phyloP scores from a whole-genome alignment of 2,888 invertebrate species.

The Eupithecia abbreviata region DNA sequence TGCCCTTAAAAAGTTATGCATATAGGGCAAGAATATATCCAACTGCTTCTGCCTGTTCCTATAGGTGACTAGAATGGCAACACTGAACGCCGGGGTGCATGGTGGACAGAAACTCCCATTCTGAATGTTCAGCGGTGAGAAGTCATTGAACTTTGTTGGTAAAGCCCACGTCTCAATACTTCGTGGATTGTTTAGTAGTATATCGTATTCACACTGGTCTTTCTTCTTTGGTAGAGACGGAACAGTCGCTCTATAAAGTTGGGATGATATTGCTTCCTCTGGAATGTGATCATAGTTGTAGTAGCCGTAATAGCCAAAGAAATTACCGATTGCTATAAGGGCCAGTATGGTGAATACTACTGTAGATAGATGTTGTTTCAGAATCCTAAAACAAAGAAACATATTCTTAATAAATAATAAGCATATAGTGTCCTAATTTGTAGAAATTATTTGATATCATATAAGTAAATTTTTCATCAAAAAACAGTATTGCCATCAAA shows the following conservation, averaged over 20 bases:
- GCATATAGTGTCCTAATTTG: not conserved
- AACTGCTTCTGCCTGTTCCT: constrained; percentile 91
- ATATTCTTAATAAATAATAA: not conserved
- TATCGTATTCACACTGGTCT: constrained; percentile 66
- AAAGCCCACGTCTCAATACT: constrained; percentile 55
- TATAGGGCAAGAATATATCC: constrained; percentile 90
- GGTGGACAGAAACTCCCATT: constrained; percentile 68
- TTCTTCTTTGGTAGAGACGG: constrained; percentile 54
- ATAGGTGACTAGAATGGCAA: constrained; percentile 92
- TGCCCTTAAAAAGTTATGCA: constrained; percentile 92
- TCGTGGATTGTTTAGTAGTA: constrained; percentile 56
- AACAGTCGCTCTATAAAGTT: constrained; percentile 53
- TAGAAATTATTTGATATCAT: not conserved
- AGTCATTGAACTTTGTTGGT: constrained; percentile 55
- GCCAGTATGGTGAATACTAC: constrained; percentile 43
- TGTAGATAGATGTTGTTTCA: constrained; percentile 48
- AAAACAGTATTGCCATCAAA: too few relatives aligned
- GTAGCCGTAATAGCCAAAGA: constrained; percentile 55
- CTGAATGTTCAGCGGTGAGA: constrained; percentile 56
- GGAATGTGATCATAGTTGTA: constrained; percentile 64
- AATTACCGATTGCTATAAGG: constrained; percentile 55
- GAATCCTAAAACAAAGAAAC: constrained; percentile 45
- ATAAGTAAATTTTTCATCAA: not conserved
- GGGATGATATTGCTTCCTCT: constrained; percentile 50
- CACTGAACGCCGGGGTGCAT: constrained; percentile 82